phyloP scores from a whole-genome alignment of 2,888 invertebrate species.

The Apamea crenata region DNA sequence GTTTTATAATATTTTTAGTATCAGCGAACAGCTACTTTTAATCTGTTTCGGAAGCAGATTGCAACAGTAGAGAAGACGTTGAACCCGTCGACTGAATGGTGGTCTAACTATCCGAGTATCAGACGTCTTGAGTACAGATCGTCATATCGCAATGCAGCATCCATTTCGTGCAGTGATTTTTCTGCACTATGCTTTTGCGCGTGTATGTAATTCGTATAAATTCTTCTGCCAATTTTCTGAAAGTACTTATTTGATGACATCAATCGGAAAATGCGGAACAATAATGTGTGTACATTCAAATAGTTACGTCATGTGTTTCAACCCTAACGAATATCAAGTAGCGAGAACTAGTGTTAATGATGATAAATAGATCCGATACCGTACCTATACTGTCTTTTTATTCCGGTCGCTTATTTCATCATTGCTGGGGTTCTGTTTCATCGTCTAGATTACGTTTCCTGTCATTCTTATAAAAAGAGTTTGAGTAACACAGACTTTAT shows the following conservation, averaged over 20 bases:
- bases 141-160: slow-evolving; percentile 15
- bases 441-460: slow-evolving; percentile 34
- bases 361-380: slow-evolving; percentile 72
- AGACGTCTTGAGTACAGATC: neutral
- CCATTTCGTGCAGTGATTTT: neutral
- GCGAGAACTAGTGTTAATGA: slow-evolving; percentile 68
- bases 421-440: slow-evolving; percentile 47
- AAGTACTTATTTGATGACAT: neutral
- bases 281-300: neutral
- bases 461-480: slow-evolving; percentile 11
- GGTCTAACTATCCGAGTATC: neutral
- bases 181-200: neutral
- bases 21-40: neutral
- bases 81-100: neutral
- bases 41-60: neutral
- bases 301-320: slow-evolving; percentile 24
- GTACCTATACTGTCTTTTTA: slow-evolving; percentile 58
- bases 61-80: neutral
- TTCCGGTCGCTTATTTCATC: slow-evolving; percentile 62
- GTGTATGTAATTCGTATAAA: neutral
- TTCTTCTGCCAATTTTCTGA: neutral
- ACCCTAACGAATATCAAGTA: slow-evolving; percentile 58
- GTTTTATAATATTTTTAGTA: neutral
- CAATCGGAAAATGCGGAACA: neutral
- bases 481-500: neutral